phyloP scores from a whole-genome alignment of 1,140 invertebrate species.

The Pseudomyrmex pallidus region DNA sequence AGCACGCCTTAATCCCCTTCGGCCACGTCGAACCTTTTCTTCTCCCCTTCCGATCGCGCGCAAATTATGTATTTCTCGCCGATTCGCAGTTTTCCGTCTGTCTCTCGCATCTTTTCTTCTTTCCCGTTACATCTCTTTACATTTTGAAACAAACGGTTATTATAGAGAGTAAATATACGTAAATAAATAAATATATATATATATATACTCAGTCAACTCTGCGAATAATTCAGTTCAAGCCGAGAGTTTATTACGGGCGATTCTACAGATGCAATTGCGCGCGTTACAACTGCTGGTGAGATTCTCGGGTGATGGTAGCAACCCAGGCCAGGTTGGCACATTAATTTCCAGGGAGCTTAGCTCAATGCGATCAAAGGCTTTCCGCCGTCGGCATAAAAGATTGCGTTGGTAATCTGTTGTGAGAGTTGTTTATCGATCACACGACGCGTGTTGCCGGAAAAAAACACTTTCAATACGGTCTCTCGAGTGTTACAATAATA shows the following conservation, averaged over 20 bases:
- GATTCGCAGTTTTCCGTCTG: slow-evolving; percentile 27
- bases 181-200: too few relatives aligned
- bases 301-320: not conserved
- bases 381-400: slow-evolving; percentile 2
- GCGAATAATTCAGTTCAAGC: slow-evolving; percentile 22
- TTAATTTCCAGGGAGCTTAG: slow-evolving; percentile 32
- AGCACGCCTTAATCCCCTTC: slow-evolving; percentile 32
- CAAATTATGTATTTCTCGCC: slow-evolving; percentile 27
- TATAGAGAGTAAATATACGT: not conserved
- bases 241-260: slow-evolving; percentile 2
- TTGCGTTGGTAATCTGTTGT: slow-evolving; percentile 13
- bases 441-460: too few relatives aligned
- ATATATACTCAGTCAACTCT: not conserved
- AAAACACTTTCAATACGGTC: too few relatives aligned
- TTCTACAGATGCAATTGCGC: not conserved
- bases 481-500: not conserved
- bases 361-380: slow-evolving; percentile 30
- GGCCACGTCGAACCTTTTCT: slow-evolving; percentile 4
- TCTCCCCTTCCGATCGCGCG: not conserved
- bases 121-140: slow-evolving; percentile 23
- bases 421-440: not conserved
- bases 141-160: not conserved
- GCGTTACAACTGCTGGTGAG: not conserved
- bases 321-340: not conserved
- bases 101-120: not conserved